These are phyloP conservation scores for Arnoldichthys spilopterus DNA, from an alignment of 2,797 vertebrate species.

Conservation along the genomic window DNA sequence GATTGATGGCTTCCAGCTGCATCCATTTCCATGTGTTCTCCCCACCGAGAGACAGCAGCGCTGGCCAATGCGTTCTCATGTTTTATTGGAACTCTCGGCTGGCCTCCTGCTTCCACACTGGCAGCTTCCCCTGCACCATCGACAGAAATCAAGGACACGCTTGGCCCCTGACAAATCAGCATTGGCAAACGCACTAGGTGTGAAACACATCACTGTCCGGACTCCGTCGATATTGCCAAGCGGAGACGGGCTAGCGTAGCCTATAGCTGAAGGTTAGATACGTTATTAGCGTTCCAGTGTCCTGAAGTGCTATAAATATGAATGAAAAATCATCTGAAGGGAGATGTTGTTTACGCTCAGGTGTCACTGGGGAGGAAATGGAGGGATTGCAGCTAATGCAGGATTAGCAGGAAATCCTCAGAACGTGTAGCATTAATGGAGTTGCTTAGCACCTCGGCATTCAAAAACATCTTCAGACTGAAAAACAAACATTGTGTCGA, in stretches of 20 bases:
- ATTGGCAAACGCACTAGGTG: slow-evolving; percentile 28
- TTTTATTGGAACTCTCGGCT: slow-evolving; percentile 38
- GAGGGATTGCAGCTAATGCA: neutral
- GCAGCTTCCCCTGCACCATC: slow-evolving; percentile 26
- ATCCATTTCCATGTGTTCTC: slow-evolving; percentile 56
- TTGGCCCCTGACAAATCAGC: slow-evolving; percentile 42
- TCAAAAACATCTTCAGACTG: neutral
- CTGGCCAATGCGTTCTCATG: slow-evolving; percentile 37
- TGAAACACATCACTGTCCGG: slow-evolving; percentile 18
- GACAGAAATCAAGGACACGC: slow-evolving; percentile 43
- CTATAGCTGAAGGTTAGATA: slow-evolving; percentile 39
- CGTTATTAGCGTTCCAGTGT: slow-evolving; percentile 25
- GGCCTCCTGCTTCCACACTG: slow-evolving; percentile 17
- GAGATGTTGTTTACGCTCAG: slow-evolving; percentile 8
- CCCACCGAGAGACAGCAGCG: slow-evolving; percentile 38
- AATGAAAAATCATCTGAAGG: slow-evolving; percentile 9
- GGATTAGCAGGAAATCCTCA: slow-evolving; percentile 10
- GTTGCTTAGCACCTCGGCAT: neutral
- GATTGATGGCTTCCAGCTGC: slow-evolving; percentile 46
- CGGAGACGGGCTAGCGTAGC: neutral
- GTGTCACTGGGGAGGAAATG: slow-evolving; percentile 1
- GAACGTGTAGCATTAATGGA: neutral
- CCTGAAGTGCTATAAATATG: neutral
- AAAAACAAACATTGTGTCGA: neutral
- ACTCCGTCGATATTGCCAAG: slow-evolving; percentile 26